Evolutionary conservation across 2,888 invertebrate genomes (phyloP).

Genomic region (Hyalella azteca): DNA sequence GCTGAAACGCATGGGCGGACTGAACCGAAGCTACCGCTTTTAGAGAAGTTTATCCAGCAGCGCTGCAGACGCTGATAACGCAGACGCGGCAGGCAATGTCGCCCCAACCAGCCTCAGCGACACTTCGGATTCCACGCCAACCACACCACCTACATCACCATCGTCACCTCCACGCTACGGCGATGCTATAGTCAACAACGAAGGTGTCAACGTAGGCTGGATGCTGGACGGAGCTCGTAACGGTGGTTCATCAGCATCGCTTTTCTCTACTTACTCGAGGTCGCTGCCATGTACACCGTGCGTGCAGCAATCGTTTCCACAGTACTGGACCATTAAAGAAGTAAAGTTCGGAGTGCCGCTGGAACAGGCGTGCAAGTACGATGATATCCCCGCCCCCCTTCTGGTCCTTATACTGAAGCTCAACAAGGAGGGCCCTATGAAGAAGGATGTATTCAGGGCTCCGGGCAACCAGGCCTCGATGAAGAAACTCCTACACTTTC

Average conservation of each 20-base stretch:
- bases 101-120: not conserved
- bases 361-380: constrained; percentile 92
- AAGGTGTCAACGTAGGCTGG: constrained; percentile 35
- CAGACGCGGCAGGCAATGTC: not conserved
- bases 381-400: constrained; percentile 90
- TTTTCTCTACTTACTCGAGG: not conserved
- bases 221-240: not conserved
- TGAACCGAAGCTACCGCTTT: constrained; percentile 31
- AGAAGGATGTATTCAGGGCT: constrained; percentile 92
- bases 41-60: not conserved
- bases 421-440: constrained; percentile 91
- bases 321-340: constrained; percentile 39
- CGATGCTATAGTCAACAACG: constrained; percentile 19
- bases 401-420: constrained; percentile 88
- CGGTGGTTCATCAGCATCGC: not conserved
- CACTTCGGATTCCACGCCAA: not conserved
- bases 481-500: constrained; percentile 90
- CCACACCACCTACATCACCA: not conserved
- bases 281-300: constrained; percentile 28
- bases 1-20: constrained; percentile 7
- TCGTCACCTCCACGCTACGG: not conserved
- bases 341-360: constrained; percentile 92
- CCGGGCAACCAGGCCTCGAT: constrained; percentile 94
- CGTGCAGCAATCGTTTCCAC: constrained; percentile 11
- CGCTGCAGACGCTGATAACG: not conserved